Conservation (phyloP, 2,888 invertebrate species). For the Melipona beecheii region DNA sequence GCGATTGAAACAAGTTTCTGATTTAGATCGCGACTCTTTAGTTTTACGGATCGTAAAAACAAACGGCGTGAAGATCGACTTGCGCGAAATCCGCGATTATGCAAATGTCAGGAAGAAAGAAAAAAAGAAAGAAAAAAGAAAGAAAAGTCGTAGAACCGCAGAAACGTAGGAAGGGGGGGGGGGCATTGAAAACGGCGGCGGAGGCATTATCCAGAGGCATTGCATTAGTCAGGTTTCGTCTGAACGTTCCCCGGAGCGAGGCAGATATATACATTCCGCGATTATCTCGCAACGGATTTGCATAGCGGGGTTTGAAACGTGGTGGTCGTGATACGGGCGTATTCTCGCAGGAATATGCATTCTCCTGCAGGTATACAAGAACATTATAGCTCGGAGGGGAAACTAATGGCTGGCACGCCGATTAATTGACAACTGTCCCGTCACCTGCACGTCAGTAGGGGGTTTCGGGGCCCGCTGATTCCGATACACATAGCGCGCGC, state of each 20-base stretch:
- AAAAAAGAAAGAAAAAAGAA: no score
- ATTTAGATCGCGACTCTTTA: no score
- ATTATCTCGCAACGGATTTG: constrained; percentile 35
- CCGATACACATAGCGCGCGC: constrained; percentile 33
- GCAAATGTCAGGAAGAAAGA: no score
- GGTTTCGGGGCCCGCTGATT: constrained; percentile 47
- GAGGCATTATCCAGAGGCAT: no score
- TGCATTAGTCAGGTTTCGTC: background rate
- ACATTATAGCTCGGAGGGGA: constrained; percentile 36
- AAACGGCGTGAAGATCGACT: no score
- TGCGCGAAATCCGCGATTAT: no score
- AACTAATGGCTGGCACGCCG: constrained; percentile 57
- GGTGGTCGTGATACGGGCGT: constrained; percentile 22
- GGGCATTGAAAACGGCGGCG: no score
- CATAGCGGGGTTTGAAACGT: constrained; percentile 16
- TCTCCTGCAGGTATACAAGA: constrained; percentile 29
- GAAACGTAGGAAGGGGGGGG: no score
- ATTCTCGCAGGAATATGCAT: constrained; percentile 52
- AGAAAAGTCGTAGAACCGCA: no score
- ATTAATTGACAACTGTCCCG: constrained; percentile 65
- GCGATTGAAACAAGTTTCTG: no score
- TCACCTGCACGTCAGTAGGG: constrained; percentile 42
- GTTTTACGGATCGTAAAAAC: no score
- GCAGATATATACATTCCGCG: constrained; percentile 28
- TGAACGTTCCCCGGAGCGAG: background rate